Percentiles rank a stretch among this genome's conserved stretches.
These are phyloP conservation scores for Tubiluchus corallicola DNA, from an alignment of 2,888 invertebrate species.

Conservation along the genomic window DNA sequence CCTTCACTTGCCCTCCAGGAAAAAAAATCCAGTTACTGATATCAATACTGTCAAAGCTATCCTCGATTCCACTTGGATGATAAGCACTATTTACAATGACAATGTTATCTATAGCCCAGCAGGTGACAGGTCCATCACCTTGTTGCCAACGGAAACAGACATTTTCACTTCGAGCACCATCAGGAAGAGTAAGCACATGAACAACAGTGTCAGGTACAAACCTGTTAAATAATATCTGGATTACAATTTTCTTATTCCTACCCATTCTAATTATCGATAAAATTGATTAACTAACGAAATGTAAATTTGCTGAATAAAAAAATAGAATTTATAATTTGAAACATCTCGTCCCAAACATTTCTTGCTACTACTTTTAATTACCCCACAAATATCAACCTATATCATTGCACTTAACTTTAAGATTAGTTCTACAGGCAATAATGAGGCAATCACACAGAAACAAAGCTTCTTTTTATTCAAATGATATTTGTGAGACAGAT, in stretches of 20 bases:
- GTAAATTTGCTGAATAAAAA: no score
- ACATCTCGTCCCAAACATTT: no score
- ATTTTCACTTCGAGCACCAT: slow-evolving; percentile 17
- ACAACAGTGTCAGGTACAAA: slow-evolving; percentile 11
- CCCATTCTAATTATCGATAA: background rate
- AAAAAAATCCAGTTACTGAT: slow-evolving; percentile 30
- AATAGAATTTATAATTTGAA: no score
- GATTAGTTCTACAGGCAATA: no score
- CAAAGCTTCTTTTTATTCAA: no score
- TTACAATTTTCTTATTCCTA: background rate
- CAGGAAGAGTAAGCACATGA: slow-evolving; percentile 24
- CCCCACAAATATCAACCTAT: no score
- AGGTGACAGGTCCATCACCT: slow-evolving; percentile 21
- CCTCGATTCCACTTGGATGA: slow-evolving; percentile 20
- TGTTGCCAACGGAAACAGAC: slow-evolving; percentile 25
- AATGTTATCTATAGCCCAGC: slow-evolving; percentile 30
- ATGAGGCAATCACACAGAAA: no score
- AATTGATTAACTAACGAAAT: slow-evolving; percentile 5
- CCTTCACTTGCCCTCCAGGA: slow-evolving; percentile 28
- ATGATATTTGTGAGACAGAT: no score
- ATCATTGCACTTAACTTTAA: no score
- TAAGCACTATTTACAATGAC: slow-evolving; percentile 25
- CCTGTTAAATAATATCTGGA: background rate
- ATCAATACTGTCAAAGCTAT: slow-evolving; percentile 29
- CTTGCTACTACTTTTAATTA: no score